Percentiles rank a stretch among this genome's conserved stretches.
phyloP scores from a whole-genome alignment of 2,888 invertebrate genomes.

The Pycnomerus fuliginosus region DNA sequence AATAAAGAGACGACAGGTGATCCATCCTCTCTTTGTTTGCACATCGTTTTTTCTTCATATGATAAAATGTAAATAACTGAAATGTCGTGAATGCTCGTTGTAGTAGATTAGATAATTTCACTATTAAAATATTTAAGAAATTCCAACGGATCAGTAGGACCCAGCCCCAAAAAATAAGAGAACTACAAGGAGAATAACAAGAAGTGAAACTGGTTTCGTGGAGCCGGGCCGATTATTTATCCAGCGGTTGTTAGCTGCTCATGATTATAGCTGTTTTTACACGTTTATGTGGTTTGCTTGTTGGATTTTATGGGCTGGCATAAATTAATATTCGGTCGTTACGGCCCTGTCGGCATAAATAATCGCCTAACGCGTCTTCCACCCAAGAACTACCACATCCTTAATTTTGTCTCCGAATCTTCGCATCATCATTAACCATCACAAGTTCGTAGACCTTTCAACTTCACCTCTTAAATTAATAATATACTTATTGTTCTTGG shows the following conservation, averaged over 20 bases:
- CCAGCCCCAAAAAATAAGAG: slow-evolving; percentile 5
- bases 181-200: slow-evolving; percentile 17
- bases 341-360: slow-evolving; percentile 25
- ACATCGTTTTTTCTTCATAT: no score
- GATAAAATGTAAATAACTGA: no score
- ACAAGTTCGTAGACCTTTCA: no score
- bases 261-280: slow-evolving; percentile 54
- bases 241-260: slow-evolving; percentile 52
- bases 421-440: no score
- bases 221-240: slow-evolving; percentile 51
- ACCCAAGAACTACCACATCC: slow-evolving; percentile 13
- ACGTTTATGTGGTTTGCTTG: slow-evolving; percentile 52
- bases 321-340: slow-evolving; percentile 49
- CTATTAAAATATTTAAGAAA: no score
- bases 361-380: slow-evolving; percentile 22
- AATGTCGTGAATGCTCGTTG: no score
- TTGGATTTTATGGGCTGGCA: slow-evolving; percentile 50
- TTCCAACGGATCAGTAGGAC: no score
- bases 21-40: no score
- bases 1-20: slow-evolving; percentile 13
- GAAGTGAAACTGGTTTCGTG: slow-evolving; percentile 43
- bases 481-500: no score
- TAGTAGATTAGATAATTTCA: no score
- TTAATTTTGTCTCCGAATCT: slow-evolving; percentile 10
- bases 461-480: no score